Conservation (phyloP, 2,888 invertebrate genomes). For the Maniola hyperantus region DNA sequence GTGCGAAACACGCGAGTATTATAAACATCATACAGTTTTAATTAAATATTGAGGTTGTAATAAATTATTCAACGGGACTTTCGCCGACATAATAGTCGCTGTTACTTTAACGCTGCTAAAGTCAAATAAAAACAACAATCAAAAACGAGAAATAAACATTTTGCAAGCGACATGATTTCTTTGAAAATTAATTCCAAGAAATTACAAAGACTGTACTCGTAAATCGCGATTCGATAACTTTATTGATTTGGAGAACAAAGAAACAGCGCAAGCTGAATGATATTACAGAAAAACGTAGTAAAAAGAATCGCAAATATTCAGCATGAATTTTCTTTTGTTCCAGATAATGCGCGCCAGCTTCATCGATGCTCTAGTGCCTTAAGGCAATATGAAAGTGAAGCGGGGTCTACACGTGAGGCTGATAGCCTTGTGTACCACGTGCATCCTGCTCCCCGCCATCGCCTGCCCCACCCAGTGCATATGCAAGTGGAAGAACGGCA, state of each 20-base stretch:
- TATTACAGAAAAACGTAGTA: slow-evolving; percentile 33
- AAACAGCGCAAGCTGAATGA: slow-evolving; percentile 35
- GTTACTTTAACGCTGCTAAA: neutral
- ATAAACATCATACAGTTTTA: neutral
- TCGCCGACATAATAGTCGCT: neutral
- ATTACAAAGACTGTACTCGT: slow-evolving; percentile 28
- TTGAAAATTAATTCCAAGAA: slow-evolving; percentile 9
- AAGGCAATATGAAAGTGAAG: slow-evolving; percentile 72
- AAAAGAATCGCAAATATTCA: slow-evolving; percentile 39
- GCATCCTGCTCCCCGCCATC: slow-evolving; percentile 68
- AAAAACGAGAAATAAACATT: neutral
- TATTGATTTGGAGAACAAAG: slow-evolving; percentile 43
- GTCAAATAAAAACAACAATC: neutral
- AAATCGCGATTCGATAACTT: slow-evolving; percentile 39
- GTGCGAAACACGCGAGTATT: too few relatives aligned
- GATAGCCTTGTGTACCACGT: slow-evolving; percentile 74
- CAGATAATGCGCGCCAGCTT: slow-evolving; percentile 70
- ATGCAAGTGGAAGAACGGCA: slow-evolving; percentile 97
- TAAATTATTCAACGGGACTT: neutral
- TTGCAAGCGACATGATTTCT: neutral
- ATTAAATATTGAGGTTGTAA: slow-evolving; percentile 1
- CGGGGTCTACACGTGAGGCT: slow-evolving; percentile 69
- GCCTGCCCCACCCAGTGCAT: slow-evolving; percentile 90
- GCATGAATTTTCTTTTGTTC: slow-evolving; percentile 58
- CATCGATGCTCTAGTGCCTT: slow-evolving; percentile 58